Evolutionary conservation across 2,797 vertebrate species (phyloP).

Genomic region (Anniella stebbinsi): DNA sequence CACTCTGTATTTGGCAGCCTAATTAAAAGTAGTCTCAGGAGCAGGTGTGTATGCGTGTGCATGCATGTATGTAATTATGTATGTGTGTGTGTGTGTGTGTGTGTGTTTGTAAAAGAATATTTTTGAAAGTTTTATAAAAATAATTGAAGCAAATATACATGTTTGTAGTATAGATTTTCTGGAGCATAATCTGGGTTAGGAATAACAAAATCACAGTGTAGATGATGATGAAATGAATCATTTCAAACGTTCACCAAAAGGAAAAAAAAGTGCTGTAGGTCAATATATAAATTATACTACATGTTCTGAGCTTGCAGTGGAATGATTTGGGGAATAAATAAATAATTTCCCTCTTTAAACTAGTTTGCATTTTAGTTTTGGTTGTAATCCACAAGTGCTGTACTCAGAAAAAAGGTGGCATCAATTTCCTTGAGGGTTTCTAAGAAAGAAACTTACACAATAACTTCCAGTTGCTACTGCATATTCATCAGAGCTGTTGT

Average conservation of each 20-base stretch:
- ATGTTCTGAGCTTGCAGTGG: conserved; percentile 30
- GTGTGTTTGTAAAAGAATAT: neutral
- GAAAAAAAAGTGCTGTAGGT: neutral
- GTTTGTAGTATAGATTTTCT: neutral
- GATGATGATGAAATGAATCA: neutral
- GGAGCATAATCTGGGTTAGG: neutral
- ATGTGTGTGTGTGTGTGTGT: neutral
- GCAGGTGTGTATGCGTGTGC: neutral
- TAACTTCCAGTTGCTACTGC: conserved; percentile 34
- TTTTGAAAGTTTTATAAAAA: neutral
- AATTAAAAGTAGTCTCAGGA: conserved; percentile 19
- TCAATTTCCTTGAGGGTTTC: conserved; percentile 18
- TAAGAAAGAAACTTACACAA: conserved; percentile 55
- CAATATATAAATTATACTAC: conserved; percentile 46
- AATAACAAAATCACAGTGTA: neutral
- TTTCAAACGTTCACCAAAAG: neutral
- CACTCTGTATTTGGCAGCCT: conserved; percentile 12
- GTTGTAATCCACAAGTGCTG: neutral
- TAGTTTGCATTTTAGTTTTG: neutral
- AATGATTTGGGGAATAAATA: neutral
- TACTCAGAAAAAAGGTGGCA: neutral
- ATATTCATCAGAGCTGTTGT: conserved; percentile 46
- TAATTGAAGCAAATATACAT: neutral
- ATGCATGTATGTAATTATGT: too few species aligned
- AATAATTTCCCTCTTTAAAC: neutral